Base-by-base conservation (phyloP, 2,113 vertebrate genomes). In the Rissa tridactyla region DNA sequence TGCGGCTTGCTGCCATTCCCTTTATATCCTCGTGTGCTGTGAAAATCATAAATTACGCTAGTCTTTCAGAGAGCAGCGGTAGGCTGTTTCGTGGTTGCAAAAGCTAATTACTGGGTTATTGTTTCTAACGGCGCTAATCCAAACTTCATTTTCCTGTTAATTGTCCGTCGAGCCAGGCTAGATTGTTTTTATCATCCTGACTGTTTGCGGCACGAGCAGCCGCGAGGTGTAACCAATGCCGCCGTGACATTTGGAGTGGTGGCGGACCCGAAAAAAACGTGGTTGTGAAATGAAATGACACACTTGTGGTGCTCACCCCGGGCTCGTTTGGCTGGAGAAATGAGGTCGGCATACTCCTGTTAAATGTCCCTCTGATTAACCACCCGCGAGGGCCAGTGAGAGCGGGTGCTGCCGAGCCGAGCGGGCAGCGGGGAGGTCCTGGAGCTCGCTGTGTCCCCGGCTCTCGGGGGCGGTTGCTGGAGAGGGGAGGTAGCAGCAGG, bases 51-150 rank as follows among this genome's bases (percentile, higher is more conserved):
- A 87, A 77, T 51, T 15, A 81, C 49, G 34, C 86, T 38, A 2
- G 36, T 91, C 94, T 94, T 66, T n/a, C 83, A 57, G 80, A 60
- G 54, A 51, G 86, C 96, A 98, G 96, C 84, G 2, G 80, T 88
- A 62, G 82, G 82, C 85, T 92, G 85, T 66, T 82, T 20, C 81
- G 52, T 68, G 95, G 90, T 49, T 96, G 93, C 94, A 66, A 55
- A 87, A 96, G 93, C 95, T 82, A 80, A 97, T 96, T 88, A 81
- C 54, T 26, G 49, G 88, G 88, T 95, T 96, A 91, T 97, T 97
- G 96, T 96, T 97, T 96, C 93, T 97, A 82, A 92, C 34, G 1
- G 96, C 60, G 73, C 92, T 92, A 85, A 91, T 95, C 92, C 96
- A 88, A 73, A 82, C 69, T 89, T 86, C 88, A 93, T 95, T 91